Base-by-base conservation (phyloP, 2,113 vertebrate species). In the Microcebus lehilahytsara region DNA sequence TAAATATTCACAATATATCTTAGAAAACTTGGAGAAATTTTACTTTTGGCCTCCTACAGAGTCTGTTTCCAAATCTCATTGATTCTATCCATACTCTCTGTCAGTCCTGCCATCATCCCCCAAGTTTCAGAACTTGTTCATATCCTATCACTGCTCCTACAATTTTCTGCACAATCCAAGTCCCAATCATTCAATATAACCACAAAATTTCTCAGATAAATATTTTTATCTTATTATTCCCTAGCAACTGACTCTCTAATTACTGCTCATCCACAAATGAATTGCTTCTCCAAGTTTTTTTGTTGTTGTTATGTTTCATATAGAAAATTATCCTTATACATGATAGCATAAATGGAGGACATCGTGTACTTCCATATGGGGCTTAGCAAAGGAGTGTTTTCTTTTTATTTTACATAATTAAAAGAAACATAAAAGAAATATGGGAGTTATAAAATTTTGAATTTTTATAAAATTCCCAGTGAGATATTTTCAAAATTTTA, bases 341-440 rank as follows among this genome's bases (percentile, higher is more conserved):
- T 42, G 6, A 27, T 17, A 2, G 3, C 2, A 1, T 37, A 81
- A 93, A 62, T 30, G 2, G 4, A 87, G 9, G 34, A n/a, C 0
- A 40, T 53, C 1, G 25, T 2, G 12, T 46, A 0, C 0, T 30
- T 66, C 2, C 7, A 51, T 4, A 6, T 56, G 8, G 10, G 0
- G 3, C 9, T 81, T 85, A 5, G n/a, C 53, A 20, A 93, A 89
- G 0, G 1, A 88, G 81, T 22, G 5, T 2, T 22, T 27, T 81
- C 2, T 32, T 84, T 88, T 42, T 9, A 49, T 81, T 32, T 85
- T 85, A 22, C 3, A 34, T 56, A 75, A 85, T 37, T 74, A 62
- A 95, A 49, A 71, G 7, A 89, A 53, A 80, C 3, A 69, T 12
- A 75, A 46, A 90, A 77, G 2, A 8, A 84, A 91, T 49, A 80